Evolutionary conservation across 1,140 invertebrate species (phyloP).

Genomic region (Drosophila funebris): DNA sequence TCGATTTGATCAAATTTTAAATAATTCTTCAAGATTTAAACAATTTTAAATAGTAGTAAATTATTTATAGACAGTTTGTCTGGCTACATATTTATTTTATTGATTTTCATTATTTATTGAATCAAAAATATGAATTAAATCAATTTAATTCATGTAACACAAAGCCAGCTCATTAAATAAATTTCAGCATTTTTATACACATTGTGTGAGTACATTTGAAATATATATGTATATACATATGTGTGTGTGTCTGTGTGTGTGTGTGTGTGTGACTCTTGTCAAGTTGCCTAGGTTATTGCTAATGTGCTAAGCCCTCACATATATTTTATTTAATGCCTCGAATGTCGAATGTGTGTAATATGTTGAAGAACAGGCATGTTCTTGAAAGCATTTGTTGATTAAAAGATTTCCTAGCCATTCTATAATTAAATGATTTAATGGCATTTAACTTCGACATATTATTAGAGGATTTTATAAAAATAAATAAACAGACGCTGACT

Average conservation of each 20-base stretch:
- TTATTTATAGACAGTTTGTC: too few relatives aligned
- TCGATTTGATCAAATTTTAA: too few relatives aligned
- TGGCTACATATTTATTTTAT: too few relatives aligned
- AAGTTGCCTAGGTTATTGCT: slow-evolving; percentile 6
- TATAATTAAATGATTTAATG: neutral
- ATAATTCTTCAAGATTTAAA: too few relatives aligned
- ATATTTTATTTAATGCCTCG: slow-evolving; percentile 14
- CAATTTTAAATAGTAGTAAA: too few relatives aligned
- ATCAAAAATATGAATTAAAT: too few relatives aligned
- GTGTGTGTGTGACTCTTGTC: neutral
- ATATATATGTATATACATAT: neutral
- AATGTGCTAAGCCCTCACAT: neutral
- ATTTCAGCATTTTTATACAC: neutral
- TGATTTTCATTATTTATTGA: too few relatives aligned
- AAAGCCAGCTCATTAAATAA: neutral
- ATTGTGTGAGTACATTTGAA: neutral
- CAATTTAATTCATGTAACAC: too few relatives aligned
- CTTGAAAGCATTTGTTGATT: neutral
- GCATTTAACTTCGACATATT: neutral
- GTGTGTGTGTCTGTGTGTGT: neutral
- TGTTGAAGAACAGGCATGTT: neutral
- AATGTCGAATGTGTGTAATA: neutral
- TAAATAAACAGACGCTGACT: neutral
- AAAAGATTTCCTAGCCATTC: too few relatives aligned
- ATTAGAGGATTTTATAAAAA: slow-evolving; percentile 20